Base-by-base conservation (phyloP, 2,888 invertebrate species). In the Troilus luridus region DNA sequence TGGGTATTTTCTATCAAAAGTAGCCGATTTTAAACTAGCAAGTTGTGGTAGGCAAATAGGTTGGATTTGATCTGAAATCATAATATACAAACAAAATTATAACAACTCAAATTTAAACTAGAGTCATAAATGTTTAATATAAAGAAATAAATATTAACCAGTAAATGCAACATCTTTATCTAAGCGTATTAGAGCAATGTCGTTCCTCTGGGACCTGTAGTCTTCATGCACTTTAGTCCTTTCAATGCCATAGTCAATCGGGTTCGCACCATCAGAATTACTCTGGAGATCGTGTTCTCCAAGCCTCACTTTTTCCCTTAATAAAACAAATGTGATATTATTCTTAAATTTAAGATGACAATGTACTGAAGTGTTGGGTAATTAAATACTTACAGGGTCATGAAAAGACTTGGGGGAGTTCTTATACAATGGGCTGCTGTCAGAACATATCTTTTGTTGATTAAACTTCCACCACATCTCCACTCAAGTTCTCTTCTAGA, bases 401-500 rank as follows among this genome's bases (percentile, higher is more conserved):
- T 0, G 72, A 77, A 77, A 27, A 41, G 72, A 41, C 8, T n/a
- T 85, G 90, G 90, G 7, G 90, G 85, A 12, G 90, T 90, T 41
- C 85, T 94, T 6, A 97, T 96, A 94, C 97, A 97, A 93, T 97
- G 97, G 0, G 95, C 97, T 0, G 97, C 97, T 0, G 98, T 98
- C 12, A 98, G 93, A 0, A 98, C 95, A 93, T 98, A 97, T 0
- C 95, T 94, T 3, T 95, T 93, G 14, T 96, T 95, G 93, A 97
- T 95, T 41, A 97, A 94, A 54, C 96, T 95, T 8, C 97, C 97
- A 0, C 98, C 98, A 93, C 97, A 97, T 77, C 94, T 93, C 95
- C 95, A 95, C 95, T 96, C 54, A 24, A 90, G 27, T 19, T 90
- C 54, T 12, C 60, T 27, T 81, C 27, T 81, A 58, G n/a, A 54